Conservation (phyloP, 2,113 vertebrate species). For the Leptodactylus fuscus region DNA sequence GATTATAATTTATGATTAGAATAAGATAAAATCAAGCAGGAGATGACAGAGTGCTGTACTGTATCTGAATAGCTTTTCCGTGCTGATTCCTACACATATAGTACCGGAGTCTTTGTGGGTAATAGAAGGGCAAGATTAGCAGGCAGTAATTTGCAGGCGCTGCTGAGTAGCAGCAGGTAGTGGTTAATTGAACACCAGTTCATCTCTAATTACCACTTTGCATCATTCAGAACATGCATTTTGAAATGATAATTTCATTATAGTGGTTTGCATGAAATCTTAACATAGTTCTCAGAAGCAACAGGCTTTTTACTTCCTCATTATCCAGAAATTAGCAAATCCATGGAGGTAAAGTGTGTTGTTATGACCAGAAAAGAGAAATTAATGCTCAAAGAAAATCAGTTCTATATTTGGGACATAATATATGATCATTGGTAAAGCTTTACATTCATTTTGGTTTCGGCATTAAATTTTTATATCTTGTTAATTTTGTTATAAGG, state of each 20-base stretch:
- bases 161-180: constrained; percentile 59
- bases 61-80: not conserved
- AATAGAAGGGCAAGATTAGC: constrained; percentile 55
- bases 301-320: constrained; percentile 55
- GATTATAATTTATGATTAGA: not conserved
- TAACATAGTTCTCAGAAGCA: constrained; percentile 51
- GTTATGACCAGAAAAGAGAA: not conserved
- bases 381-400: not conserved
- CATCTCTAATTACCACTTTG: constrained; percentile 58
- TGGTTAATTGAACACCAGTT: constrained; percentile 60
- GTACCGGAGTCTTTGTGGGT: not conserved
- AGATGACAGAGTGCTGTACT: not conserved
- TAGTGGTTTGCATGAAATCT: constrained; percentile 42
- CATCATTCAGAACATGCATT: constrained; percentile 58
- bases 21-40: not conserved
- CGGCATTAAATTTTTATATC: not conserved
- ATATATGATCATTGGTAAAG: not conserved
- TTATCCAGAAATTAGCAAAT: constrained; percentile 47
- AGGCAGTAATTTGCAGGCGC: constrained; percentile 40
- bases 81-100: not conserved
- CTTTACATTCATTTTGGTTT: not conserved
- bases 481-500: not conserved
- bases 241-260: constrained; percentile 59
- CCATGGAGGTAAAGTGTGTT: constrained; percentile 24
- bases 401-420: not conserved